Evolutionary conservation across 2,797 vertebrate species (phyloP), one percentile per base, ranked within the genome.

Genomic region (Microctenopoma steveboyesi): DNA sequence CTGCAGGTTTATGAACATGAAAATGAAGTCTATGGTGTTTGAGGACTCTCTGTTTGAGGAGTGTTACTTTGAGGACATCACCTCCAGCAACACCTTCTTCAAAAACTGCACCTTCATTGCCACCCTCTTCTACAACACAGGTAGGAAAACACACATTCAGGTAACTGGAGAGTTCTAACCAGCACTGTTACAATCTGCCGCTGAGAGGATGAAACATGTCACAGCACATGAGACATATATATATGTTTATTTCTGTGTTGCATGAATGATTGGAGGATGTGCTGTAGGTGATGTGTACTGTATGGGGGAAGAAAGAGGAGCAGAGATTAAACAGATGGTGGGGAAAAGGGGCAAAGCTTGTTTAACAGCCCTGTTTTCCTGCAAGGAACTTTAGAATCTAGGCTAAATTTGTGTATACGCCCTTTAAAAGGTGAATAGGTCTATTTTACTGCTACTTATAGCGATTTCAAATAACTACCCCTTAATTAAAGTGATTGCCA

Each of bases 61-160:
- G 64, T 99, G 98, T 67, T 98, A 96, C 83, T 99, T 99, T 0
- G 98, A 99, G 84, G 97, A 98, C 18, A 94, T 99, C 87, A 99
- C 97, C 1, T 97, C 97, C 83, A 99, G 94, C 90, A 98, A 98
- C 91, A 98, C 96, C 18, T 98, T 99, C 91, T 99, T 99, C 90
- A 97, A 93, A 86, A 99, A 99, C 93, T 98, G 97, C 93, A 97
- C 97, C 4, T 98, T 99, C 70, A 94, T 99, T 70, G 94, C 95
- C 85, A 98, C 96, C 0, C 91, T 97, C 69, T 99, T 99, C 92
- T 98, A 98, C 83, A 98, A 98, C 92, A 99, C 98, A 22, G 98
- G 98, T 99, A 60, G 47, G 82, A 47, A 22, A 9, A 10, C 46
- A 22, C 43, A 54, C 18, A 49, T 14, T 28, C 40, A 53, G 30